Evolutionary conservation across 2,113 vertebrate species (phyloP), one percentile per base, ranked within the genome.

Genomic region (Typhlomys cinereus): DNA sequence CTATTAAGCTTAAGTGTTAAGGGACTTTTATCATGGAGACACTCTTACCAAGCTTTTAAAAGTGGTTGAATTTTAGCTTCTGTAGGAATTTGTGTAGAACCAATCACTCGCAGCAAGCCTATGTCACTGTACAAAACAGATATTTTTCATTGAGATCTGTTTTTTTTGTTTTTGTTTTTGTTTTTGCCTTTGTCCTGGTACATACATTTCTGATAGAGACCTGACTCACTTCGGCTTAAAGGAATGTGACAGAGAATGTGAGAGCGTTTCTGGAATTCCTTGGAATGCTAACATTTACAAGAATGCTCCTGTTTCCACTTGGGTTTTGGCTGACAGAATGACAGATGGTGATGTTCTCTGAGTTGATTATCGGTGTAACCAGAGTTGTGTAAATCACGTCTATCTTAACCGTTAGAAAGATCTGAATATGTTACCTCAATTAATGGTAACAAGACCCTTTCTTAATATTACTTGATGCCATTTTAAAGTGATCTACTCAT

Each of bases 211-310:
- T 90, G 54, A 88, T 46, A 25, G 29, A 54, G 36, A 62, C 70
- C 92, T 90, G 62, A 94, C 76, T 89, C 76, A 88, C 67, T 62
- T 31, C 18, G 31, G 48, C 39, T 84, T 93, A 48, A 88, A 92
- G 44, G 67, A 88, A 76, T 54, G 67, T 44, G 48, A 48, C 36
- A 69, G 84, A 88, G 86, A 75, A 90, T 69, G 14, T 59, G 29
- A 46, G 44, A 84, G 23, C 61, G 34, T 94, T 94, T 92, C 92
- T 95, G 75, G 66, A 85, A 92, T 95, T 94, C 90, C 83, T 83
- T 34, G 48, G 64, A 85, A 84, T 36, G 62, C 27, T 92, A 86
- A 34, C 85, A 13, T 90, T 80, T 70, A 52, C 41, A 69, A 71
- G 54, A 89, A 54, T 27, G 20, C 44, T 74, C 18, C 48, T 61